Evolutionary conservation across 2,797 vertebrate genomes (phyloP), one percentile per base, ranked within the genome.

Genomic region (Bovichtus diacanthus): DNA sequence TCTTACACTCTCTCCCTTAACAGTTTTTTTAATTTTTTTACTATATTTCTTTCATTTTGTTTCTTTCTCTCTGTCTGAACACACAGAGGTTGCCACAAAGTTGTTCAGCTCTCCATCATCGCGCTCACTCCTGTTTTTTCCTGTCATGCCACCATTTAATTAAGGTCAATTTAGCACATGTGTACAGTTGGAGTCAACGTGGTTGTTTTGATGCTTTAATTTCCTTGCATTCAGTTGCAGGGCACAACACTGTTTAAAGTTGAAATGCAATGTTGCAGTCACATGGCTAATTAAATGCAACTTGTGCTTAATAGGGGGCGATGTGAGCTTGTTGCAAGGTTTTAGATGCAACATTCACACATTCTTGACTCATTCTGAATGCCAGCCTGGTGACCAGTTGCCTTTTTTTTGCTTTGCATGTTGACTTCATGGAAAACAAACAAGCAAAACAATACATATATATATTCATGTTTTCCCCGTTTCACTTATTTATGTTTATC

Each of bases 391-490:
- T 3, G 3, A 25, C 47, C 34, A 59, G 23, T 66, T 76, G 63
- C 71, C 60, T 56, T 47, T 65, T 79, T n/a, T n/a, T 83, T 81
- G 53, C 71, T 65, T 78, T 86, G 85, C 92, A 85, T 84, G 76
- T 74, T 69, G 65, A 83, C 59, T 87, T 95, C 96, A 96, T 95
- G 94, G 94, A 96, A 96, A 96, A 91, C 87, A 84, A 87, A 86
- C 76, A 81, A 84, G 80, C 44, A 18, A 82, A 90, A 74, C 50
- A 60, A 78, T 56, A 74, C 21, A 58, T 74, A 80, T 85, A 81
- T 84, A 85, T 87, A 83, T 84, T 83, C 77, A 90, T 12, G 74
- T 85, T 83, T 80, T 67, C 74, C 79, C 70, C 82, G 77, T 80
- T 88, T 90, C 87, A 90, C 90, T 90, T 91, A 65, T 93, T 93